phyloP scores from a whole-genome alignment of 1,140 invertebrate species.

The Scaptomyza hsui region DNA sequence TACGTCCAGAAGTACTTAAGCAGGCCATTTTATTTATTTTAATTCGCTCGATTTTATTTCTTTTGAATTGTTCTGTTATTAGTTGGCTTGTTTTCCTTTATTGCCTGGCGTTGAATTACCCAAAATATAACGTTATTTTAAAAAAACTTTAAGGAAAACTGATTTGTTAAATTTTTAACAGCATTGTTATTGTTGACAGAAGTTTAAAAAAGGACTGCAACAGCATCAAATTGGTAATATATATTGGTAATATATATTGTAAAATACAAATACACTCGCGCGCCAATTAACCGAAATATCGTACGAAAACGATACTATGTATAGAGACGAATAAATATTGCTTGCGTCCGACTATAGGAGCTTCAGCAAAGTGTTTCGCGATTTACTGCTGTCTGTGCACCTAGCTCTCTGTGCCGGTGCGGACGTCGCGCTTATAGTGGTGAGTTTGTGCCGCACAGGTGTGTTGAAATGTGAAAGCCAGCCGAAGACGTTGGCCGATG shows the following conservation, averaged over 20 bases:
- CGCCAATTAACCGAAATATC: constrained; percentile 28
- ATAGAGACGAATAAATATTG: constrained; percentile 38
- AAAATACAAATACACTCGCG: constrained; percentile 1
- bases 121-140: neutral
- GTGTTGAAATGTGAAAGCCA: constrained; percentile 29
- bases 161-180: constrained; percentile 32
- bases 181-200: constrained; percentile 38
- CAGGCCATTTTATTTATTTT: constrained; percentile 68
- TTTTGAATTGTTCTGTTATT: constrained; percentile 3
- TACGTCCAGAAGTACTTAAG: constrained; percentile 80
- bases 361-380: constrained; percentile 73
- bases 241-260: no score
- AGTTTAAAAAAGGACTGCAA: no score
- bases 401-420: constrained; percentile 35
- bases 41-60: constrained; percentile 3
- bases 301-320: constrained; percentile 27
- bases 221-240: constrained; percentile 47
- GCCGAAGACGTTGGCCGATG: constrained; percentile 15
- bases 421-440: constrained; percentile 33
- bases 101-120: neutral
- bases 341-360: constrained; percentile 77
- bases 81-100: constrained; percentile 26
- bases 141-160: neutral
- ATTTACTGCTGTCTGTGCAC: constrained; percentile 28
- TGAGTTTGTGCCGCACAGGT: constrained; percentile 22